These are phyloP conservation scores for Microctenopoma lineatum DNA, from an alignment of 2,797 vertebrate species.

Conservation along the genomic window DNA sequence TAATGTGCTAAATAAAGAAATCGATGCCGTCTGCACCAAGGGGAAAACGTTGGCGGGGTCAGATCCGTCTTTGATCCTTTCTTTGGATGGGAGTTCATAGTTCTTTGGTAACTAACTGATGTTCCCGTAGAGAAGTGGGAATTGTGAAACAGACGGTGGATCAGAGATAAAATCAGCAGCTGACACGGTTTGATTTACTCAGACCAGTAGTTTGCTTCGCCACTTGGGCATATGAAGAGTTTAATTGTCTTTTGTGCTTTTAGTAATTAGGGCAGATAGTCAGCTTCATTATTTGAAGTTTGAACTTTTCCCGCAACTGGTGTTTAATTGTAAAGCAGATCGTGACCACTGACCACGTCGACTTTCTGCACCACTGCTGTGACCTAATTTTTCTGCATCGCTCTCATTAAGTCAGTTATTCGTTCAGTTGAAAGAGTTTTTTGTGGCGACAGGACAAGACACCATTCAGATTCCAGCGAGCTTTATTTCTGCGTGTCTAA, in stretches of 20 bases:
- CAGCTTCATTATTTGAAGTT: not conserved
- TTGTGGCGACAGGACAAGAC: not conserved
- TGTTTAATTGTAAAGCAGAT: constrained; percentile 8
- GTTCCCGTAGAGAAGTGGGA: constrained; percentile 14
- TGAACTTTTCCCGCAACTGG: not conserved
- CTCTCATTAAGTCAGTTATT: constrained; percentile 27
- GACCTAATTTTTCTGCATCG: constrained; percentile 12
- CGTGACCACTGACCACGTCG: not conserved
- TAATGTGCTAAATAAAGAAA: constrained; percentile 30
- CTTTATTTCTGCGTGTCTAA: constrained; percentile 9
- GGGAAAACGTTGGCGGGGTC: constrained; percentile 18
- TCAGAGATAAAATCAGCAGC: constrained; percentile 22
- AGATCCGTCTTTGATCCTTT: constrained; percentile 31
- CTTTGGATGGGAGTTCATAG: constrained; percentile 12
- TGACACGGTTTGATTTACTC: constrained; percentile 9
- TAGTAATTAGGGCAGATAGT: not conserved
- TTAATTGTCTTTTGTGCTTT: constrained; percentile 6
- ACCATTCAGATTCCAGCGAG: constrained; percentile 8
- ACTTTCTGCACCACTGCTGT: not conserved
- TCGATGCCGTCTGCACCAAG: not conserved
- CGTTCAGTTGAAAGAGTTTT: not conserved
- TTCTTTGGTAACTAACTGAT: constrained; percentile 42
- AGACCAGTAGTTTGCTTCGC: not conserved
- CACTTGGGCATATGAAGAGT: not conserved
- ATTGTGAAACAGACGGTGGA: constrained; percentile 21